Evolutionary conservation across 2,888 invertebrate genomes (phyloP).

Genomic region (Drosophila lutescens): DNA sequence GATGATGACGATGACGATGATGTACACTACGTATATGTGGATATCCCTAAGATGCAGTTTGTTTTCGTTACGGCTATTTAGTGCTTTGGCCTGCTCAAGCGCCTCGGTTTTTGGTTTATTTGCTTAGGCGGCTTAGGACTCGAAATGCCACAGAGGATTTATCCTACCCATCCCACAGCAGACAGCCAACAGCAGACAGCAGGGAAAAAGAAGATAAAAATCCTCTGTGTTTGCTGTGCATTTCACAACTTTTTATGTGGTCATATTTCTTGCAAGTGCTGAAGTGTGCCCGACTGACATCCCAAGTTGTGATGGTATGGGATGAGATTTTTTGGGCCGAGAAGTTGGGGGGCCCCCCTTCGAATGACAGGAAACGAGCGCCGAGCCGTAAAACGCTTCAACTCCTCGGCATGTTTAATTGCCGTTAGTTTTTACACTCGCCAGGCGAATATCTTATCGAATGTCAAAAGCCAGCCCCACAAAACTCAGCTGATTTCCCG

Average conservation of each 20-base stretch:
- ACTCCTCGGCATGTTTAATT: conserved; percentile 47
- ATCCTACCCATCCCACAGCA: conserved; percentile 8
- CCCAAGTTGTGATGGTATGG: not conserved
- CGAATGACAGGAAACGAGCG: conserved; percentile 52
- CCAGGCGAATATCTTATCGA: conserved; percentile 23
- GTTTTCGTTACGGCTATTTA: conserved; percentile 74
- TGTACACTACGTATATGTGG: not conserved
- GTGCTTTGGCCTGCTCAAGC: conserved; percentile 53
- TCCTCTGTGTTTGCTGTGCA: conserved; percentile 45
- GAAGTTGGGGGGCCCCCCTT: not conserved
- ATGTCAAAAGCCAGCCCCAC: conserved; percentile 17
- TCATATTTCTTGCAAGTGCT: conserved; percentile 72
- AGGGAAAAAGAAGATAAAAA: conserved; percentile 2
- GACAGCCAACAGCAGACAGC: not conserved
- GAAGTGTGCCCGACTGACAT: conserved; percentile 51
- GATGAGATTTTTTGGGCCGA: not conserved
- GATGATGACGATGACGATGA: conserved; percentile 16
- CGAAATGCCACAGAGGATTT: conserved; percentile 19
- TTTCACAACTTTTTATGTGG: conserved; percentile 71
- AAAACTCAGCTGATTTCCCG: conserved; percentile 36
- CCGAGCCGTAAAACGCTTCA: conserved; percentile 58
- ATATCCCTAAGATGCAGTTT: conserved; percentile 36
- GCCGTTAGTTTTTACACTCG: conserved; percentile 45
- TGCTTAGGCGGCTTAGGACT: conserved; percentile 65
- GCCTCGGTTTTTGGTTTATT: conserved; percentile 59